A percentile compares a stretch with the other conserved stretches of the same genome.
These are phyloP conservation scores for Xiphophorus birchmanni DNA, from an alignment of 2,797 vertebrate genomes.

Conservation along the genomic window DNA sequence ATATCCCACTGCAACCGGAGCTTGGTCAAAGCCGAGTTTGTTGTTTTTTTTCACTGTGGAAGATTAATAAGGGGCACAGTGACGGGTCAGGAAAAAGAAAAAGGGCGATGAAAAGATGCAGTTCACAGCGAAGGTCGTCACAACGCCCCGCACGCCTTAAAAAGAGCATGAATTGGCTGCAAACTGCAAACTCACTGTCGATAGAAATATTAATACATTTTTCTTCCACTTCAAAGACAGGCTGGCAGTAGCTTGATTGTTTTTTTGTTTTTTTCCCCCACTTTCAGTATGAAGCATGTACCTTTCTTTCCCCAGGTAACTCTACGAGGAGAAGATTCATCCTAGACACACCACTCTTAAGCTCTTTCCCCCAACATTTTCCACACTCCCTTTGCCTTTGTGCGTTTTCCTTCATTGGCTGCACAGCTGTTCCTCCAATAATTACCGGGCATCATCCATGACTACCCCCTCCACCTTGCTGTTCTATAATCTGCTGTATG, in stretches of 20 bases:
- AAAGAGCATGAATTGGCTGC: slow-evolving; percentile 46
- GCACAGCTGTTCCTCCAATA: slow-evolving; percentile 47
- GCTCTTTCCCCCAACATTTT: slow-evolving; percentile 18
- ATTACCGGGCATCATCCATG: slow-evolving; percentile 46
- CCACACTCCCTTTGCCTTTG: slow-evolving; percentile 25
- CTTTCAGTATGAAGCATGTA: slow-evolving; percentile 43
- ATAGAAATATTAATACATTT: slow-evolving; percentile 15
- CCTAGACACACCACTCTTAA: slow-evolving; percentile 8
- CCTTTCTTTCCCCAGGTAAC: slow-evolving; percentile 40
- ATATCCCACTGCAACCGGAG: slow-evolving; percentile 50
- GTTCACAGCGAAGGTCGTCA: slow-evolving; percentile 57
- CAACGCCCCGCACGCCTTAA: slow-evolving; percentile 43
- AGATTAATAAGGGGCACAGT: slow-evolving; percentile 68
- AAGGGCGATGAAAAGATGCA: slow-evolving; percentile 62
- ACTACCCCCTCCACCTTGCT: slow-evolving; percentile 11
- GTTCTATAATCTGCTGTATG: slow-evolving; percentile 33
- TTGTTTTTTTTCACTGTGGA: slow-evolving; percentile 22
- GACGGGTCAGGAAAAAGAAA: slow-evolving; percentile 36
- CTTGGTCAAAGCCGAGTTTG: slow-evolving; percentile 21
- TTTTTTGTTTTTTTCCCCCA: slow-evolving; percentile 9
- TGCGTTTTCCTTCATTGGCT: slow-evolving; percentile 56
- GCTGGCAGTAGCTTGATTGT: slow-evolving; percentile 7
- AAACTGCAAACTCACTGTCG: slow-evolving; percentile 14
- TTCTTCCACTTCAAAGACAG: slow-evolving; percentile 23
- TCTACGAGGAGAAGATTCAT: slow-evolving; percentile 49